Evolutionary conservation across 2,888 invertebrate genomes (phyloP), one percentile per base, ranked within the genome.

Genomic region (Andrena minutula): DNA sequence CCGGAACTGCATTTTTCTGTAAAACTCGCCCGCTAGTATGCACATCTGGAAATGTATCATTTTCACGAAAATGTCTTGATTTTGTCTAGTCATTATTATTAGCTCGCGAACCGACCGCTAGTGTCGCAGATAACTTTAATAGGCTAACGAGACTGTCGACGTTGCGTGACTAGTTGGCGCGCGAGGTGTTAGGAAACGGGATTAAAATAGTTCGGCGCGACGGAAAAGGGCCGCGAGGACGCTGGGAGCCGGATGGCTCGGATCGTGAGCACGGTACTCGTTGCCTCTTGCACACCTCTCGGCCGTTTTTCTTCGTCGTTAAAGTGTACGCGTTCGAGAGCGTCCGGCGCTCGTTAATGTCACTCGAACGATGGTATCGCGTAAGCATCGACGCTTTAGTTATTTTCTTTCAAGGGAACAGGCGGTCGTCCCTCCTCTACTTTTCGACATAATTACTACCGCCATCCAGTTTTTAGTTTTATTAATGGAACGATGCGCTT

Each of bases 201-300:
- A 86, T 86, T 85, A 86, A 86, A 86, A 86, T 86, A 86, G 86
- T 86, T 80, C 30, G 75, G 32, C 66, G 69, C 51, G 73, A 70
- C 58, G 81, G 16, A 84, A 79, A 84, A 86, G 10, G 61, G 35
- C 65, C n/a, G 72, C 74, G 20, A 69, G 53, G 47, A 71, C 64
- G 28, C 20, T 23, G 10, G 56, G 53, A 58, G 79, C 63, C 28
- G 41, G 53, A 72, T 71, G 61, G 32, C 16, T 78, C 41, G 71
- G 65, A 70, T 75, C 69, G 63, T 28, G 60, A 69, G 63, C 65
- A 63, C 53, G 49, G 30, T 65, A 32, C 26, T 69, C 32, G 4
- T 56, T 41, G 49, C 28, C 66, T 63, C 68, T 68, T 61, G 8
- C 28, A n/a, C 53, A n/a, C 41, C 63, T 65, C 56, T 72, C 12